Percentiles rank a stretch among this genome's conserved stretches.
Evolutionary conservation across 2,113 vertebrate species (phyloP).

Genomic region (Macroglossus sobrinus): DNA sequence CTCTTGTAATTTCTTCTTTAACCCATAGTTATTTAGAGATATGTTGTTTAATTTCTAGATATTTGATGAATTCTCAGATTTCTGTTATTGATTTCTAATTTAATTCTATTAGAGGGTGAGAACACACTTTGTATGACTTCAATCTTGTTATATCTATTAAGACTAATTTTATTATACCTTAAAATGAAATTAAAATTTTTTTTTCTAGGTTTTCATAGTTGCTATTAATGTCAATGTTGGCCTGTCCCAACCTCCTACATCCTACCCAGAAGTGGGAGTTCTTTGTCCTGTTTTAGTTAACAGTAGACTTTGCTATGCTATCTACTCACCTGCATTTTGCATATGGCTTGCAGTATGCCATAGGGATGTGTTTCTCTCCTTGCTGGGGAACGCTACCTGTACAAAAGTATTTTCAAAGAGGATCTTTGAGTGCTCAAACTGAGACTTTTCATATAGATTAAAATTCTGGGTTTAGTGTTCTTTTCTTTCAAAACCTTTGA

Average conservation of each 20-base stretch:
- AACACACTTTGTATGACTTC: background rate
- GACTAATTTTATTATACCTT: background rate
- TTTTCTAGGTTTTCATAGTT: background rate
- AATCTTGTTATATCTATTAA: background rate
- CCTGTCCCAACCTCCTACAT: background rate
- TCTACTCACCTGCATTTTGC: background rate
- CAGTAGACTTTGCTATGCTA: background rate
- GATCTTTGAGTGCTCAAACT: background rate
- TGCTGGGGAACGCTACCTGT: background rate
- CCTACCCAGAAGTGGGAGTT: background rate
- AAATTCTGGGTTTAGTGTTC: background rate
- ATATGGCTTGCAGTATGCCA: background rate
- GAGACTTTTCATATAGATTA: background rate
- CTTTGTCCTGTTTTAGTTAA: background rate
- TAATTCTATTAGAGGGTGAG: background rate
- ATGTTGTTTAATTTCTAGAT: background rate
- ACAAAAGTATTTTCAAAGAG: background rate
- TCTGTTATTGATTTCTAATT: background rate
- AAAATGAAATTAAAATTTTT: background rate
- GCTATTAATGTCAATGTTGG: background rate
- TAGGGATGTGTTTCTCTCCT: background rate
- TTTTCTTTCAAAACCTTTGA: background rate
- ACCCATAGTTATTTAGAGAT: background rate
- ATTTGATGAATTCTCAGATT: background rate
- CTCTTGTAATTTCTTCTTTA: background rate